Base-by-base conservation (phyloP, 2,888 invertebrate species). In the Aricia artaxerxes region DNA sequence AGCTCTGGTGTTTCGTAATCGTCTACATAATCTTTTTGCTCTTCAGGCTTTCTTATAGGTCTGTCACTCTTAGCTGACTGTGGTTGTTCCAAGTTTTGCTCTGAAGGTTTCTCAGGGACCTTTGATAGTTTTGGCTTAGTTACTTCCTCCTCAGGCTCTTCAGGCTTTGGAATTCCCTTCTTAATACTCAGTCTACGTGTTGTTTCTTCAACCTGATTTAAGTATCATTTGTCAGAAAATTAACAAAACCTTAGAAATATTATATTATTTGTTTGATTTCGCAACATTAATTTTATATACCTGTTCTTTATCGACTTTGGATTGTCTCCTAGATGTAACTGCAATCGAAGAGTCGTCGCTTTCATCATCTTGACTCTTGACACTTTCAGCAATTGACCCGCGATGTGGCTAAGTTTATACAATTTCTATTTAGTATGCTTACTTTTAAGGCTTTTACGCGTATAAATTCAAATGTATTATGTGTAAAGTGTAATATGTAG, bases 1-100 rank as follows among this genome's bases (percentile, higher is more conserved):
- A 97, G 92, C 49, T 95, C 96, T 0, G 97, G 96, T 82, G 96
- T 95, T 87, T 97, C 97, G 86, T 97, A 97, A 90, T 97, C 97
- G 69, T 96, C 96, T 79, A 95, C 92, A 78, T 95, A 93, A 82
- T 96, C 96, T 82, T 93, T 91, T 76, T 93, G 91, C 83, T 95
- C 94, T 82, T 87, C 90, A 72, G 90, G 91, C 92, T 93, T 94
- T 82, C 88, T 92, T 72, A 88, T 81, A 4, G 88, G 81, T 84
- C 91, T 91, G 86, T 92, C 92, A 81, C 86, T 84, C 82, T 92
- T 91, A 73, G 93, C 93, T 64, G 87, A 88, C 83, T 94, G 92
- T 73, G 93, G 87, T 85, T 92, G 90, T 81, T 92, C 92, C 80
- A 88, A 85, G 82, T 86, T 87, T 83, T 91, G 87, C 84, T 93